Evolutionary conservation across 2,888 invertebrate species (phyloP), one percentile per base, ranked within the genome.

Genomic region (Neoitamus cyanurus): DNA sequence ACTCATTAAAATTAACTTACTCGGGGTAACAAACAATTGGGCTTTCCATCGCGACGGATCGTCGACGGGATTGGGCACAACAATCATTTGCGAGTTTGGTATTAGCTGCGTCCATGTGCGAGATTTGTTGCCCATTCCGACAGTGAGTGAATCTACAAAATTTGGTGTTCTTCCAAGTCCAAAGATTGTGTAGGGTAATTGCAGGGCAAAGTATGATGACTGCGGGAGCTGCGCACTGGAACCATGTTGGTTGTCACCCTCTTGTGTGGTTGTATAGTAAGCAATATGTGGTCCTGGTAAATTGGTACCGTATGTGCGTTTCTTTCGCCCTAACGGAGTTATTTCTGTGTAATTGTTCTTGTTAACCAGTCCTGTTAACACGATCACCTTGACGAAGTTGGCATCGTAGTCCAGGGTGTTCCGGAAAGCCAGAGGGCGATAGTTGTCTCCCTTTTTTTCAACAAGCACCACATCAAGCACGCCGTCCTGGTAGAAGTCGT

Each of bases 161-260:
- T 99, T 99, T 1, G 99, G 99, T 46, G 98, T 98, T 85, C 98
- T 94, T 2, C 99, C 99, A n/a, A 99, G 92, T 1, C 99, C 99
- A 91, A 99, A 99, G 87, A 98, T 96, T 0, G 96, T 96, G 90
- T 97, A 99, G 0, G 99, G 99, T 84, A 99, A 92, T 90, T 98
- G 97, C n/a, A 99, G 93, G 1, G 98, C 94, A 90, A 96, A 96
- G 90, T 98, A 96, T 1, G 98, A 96, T 30, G 98, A 97, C 90
- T 98, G 98, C 0, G 97, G 95, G 73, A 98, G 90, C 90, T 99
- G 99, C 0, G 96, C 95, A 82, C 97, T 96, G 20, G 95, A 94
- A 31, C 97, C 97, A 85, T 94, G 94, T 86, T 97, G 94, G 78
- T 93, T 93, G 80, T 93, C 94, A 0, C 98, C 98, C 90, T 97